Conservation (phyloP, 2,113 vertebrate species). For the Nematolebias whitei region DNA sequence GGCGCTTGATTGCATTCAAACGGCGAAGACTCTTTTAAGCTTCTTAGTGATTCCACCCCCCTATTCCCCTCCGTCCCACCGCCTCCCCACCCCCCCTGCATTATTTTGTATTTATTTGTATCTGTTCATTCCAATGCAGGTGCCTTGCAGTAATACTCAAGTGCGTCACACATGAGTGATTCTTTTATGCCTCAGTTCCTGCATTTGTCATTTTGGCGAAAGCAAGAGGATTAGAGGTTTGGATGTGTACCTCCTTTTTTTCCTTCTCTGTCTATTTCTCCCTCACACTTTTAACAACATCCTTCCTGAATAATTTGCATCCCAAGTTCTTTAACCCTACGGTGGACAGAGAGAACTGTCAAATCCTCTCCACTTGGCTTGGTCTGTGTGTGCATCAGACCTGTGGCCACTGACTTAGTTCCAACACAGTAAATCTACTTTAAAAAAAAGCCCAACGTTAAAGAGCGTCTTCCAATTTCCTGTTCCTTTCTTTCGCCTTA, state of each 20-base stretch:
- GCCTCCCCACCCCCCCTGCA: conserved; percentile 59
- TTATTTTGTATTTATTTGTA: conserved; percentile 82
- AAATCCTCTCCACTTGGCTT: conserved; percentile 64
- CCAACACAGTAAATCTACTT: conserved; percentile 53
- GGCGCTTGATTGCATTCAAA: conserved; percentile 97
- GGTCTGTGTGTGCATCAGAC: conserved; percentile 65
- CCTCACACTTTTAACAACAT: conserved; percentile 73
- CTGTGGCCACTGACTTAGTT: conserved; percentile 71
- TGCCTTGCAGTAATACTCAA: conserved; percentile 91
- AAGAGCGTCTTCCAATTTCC: conserved; percentile 36
- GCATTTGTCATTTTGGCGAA: conserved; percentile 79
- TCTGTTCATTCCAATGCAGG: conserved; percentile 99
- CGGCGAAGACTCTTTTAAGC: conserved; percentile 94
- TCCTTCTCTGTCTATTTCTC: conserved; percentile 41
- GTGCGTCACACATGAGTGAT: conserved; percentile 94
- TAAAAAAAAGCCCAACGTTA: conserved; percentile 29
- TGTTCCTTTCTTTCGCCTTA: conserved; percentile 15
- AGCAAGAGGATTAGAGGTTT: conserved; percentile 79
- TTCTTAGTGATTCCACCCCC: conserved; percentile 85
- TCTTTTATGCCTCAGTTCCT: conserved; percentile 88
- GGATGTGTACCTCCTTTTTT: conserved; percentile 69
- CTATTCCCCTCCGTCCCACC: conserved; percentile 7
- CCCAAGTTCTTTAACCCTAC: conserved; percentile 77
- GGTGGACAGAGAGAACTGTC: conserved; percentile 70
- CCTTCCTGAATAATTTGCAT: conserved; percentile 80